Evolutionary conservation across 2,113 vertebrate genomes (phyloP).

Genomic region (Thamnaconus septentrionalis): DNA sequence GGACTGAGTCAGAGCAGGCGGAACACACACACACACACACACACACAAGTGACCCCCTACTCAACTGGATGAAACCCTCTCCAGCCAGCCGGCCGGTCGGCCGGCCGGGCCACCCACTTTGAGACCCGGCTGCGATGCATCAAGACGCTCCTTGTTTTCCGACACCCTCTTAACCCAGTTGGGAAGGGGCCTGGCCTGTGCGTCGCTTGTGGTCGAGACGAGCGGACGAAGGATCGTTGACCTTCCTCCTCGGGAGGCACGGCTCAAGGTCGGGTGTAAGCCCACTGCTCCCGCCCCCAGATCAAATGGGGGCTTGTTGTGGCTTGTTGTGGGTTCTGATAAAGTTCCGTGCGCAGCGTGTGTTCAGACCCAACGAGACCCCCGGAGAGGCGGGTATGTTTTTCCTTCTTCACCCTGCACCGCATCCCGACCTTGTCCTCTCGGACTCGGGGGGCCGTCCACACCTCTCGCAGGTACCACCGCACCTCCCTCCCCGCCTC

Average conservation of each 20-base stretch:
- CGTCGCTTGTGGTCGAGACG: conserved; percentile 35
- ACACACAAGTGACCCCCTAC: too few relatives aligned
- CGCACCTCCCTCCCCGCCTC: conserved; percentile 16
- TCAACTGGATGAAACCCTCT: not conserved
- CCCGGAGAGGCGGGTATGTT: conserved; percentile 10
- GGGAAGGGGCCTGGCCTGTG: conserved; percentile 1
- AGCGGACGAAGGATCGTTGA: conserved; percentile 45
- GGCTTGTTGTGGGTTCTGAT: conserved; percentile 14
- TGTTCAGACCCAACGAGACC: conserved; percentile 16
- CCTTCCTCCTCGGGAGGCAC: conserved; percentile 14
- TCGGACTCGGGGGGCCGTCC: conserved; percentile 5
- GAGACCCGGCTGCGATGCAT: conserved; percentile 37
- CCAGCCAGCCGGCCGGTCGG: conserved; percentile 1
- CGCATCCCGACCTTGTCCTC: conserved; percentile 9
- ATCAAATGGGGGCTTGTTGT: conserved; percentile 37
- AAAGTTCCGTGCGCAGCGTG: conserved; percentile 27
- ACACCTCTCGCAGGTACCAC: conserved; percentile 53
- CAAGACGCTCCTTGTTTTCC: conserved; percentile 53
- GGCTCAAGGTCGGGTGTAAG: conserved; percentile 20
- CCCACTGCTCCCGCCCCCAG: conserved; percentile 13
- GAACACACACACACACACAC: too few relatives aligned
- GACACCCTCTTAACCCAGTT: conserved; percentile 41
- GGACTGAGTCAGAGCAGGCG: too few relatives aligned
- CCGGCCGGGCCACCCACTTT: conserved; percentile 63
- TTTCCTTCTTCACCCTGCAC: conserved; percentile 2